Conservation (phyloP, 2,888 invertebrate genomes). For the Crocallis elinguaria region DNA sequence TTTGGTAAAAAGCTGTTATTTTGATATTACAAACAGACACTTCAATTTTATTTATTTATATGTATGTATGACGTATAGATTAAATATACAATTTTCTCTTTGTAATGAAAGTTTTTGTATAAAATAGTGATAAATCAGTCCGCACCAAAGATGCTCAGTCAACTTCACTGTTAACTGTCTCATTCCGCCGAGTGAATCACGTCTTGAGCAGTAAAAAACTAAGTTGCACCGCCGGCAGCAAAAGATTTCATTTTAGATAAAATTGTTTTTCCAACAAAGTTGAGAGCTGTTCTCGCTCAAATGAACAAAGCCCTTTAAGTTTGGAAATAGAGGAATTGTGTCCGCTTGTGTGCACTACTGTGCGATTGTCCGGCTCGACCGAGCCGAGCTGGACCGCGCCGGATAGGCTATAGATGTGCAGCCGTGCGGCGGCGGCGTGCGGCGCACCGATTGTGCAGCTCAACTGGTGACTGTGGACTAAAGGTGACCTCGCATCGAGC, state of each 20-base stretch:
- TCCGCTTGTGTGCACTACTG: constrained; percentile 1
- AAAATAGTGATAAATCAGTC: constrained; percentile 22
- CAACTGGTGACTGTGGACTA: neutral
- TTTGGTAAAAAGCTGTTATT: too few species aligned
- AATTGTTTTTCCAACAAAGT: constrained; percentile 36
- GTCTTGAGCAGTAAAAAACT: constrained; percentile 34
- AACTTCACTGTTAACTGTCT: constrained; percentile 16
- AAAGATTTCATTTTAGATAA: constrained; percentile 43
- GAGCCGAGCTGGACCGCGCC: neutral
- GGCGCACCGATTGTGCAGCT: neutral
- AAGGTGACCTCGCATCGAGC: too few species aligned
- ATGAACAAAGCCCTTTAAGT: constrained; percentile 36
- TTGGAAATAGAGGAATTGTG: constrained; percentile 8
- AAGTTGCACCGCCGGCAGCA: constrained; percentile 27
- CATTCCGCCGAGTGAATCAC: constrained; percentile 35
- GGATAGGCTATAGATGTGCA: neutral
- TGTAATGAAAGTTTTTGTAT: neutral
- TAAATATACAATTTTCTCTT: too few species aligned
- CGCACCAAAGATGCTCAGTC: neutral
- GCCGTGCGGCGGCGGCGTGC: neutral
- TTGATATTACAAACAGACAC: too few species aligned
- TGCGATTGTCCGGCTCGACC: constrained; percentile 11
- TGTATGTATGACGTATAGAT: too few species aligned
- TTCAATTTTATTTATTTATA: too few species aligned
- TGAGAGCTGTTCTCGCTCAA: constrained; percentile 31